Percentiles rank a stretch among this genome's conserved stretches.
phyloP scores from a whole-genome alignment of 2,888 invertebrate species.

The Eupeodes latifasciatus region DNA sequence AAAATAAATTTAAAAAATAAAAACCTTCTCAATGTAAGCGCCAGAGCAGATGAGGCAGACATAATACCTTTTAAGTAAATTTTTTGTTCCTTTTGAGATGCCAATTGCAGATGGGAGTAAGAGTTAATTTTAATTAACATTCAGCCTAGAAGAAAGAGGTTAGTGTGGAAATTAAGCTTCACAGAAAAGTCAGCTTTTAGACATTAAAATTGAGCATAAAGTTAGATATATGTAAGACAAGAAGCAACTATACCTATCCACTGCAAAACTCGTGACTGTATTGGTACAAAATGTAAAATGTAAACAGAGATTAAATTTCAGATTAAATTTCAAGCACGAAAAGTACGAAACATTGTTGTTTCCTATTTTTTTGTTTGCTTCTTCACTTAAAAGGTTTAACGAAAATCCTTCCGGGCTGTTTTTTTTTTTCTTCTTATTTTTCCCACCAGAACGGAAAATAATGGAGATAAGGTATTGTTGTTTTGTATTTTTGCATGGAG shows the following conservation, averaged over 20 bases:
- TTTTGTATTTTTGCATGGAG: neutral
- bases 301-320: slow-evolving; percentile 52
- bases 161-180: slow-evolving; percentile 57
- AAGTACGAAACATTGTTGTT: slow-evolving; percentile 35
- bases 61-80: slow-evolving; percentile 57
- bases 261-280: slow-evolving; percentile 28
- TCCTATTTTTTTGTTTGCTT: neutral
- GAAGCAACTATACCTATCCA: neutral
- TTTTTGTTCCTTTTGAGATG: slow-evolving; percentile 64
- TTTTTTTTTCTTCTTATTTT: slow-evolving; percentile 1
- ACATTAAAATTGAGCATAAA: slow-evolving; percentile 28
- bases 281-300: slow-evolving; percentile 49
- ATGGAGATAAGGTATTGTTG: neutral
- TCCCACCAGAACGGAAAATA: neutral
- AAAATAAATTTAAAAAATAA: slow-evolving; percentile 4
- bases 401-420: slow-evolving; percentile 53
- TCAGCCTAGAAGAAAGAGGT: slow-evolving; percentile 56
- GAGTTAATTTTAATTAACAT: slow-evolving; percentile 71
- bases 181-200: slow-evolving; percentile 36
- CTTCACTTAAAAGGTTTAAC: slow-evolving; percentile 56
- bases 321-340: slow-evolving; percentile 61
- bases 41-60: slow-evolving; percentile 37
- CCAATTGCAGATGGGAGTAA: slow-evolving; percentile 64
- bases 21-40: slow-evolving; percentile 34
- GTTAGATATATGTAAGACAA: neutral